These are phyloP conservation scores for Parnassius glacialis DNA, from an alignment of 2,888 invertebrate species.

Conservation along the genomic window DNA sequence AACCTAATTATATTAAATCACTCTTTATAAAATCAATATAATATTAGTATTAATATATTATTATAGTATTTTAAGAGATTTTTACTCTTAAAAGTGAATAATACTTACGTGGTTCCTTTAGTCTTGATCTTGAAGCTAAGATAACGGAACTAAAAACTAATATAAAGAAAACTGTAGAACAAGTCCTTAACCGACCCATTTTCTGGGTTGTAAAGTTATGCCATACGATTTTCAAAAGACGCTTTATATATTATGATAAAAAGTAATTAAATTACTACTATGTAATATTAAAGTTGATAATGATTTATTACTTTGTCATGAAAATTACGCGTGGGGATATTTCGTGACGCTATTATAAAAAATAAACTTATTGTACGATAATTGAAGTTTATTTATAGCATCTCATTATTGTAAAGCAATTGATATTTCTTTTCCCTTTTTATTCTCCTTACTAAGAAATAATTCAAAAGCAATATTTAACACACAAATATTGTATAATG, in stretches of 20 bases:
- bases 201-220: conserved; percentile 15
- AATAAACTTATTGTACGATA: background rate
- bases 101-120: conserved; percentile 14
- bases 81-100: background rate
- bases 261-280: conserved; percentile 14
- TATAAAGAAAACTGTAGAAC: conserved; percentile 8
- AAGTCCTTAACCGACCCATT: conserved; percentile 19
- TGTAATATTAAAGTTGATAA: conserved; percentile 15
- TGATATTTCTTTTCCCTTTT: too few species aligned
- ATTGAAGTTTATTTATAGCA: too few species aligned
- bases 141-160: conserved; percentile 14
- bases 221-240: background rate
- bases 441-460: too few species aligned
- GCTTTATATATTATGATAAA: conserved; percentile 13
- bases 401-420: too few species aligned
- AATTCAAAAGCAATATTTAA: too few species aligned
- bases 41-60: too few species aligned
- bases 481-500: too few species aligned
- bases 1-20: too few species aligned
- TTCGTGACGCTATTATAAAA: conserved; percentile 21
- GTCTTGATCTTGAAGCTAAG: conserved; percentile 7
- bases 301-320: conserved; percentile 19
- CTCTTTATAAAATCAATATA: too few species aligned
- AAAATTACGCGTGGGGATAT: conserved; percentile 4
- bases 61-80: too few species aligned